Percentiles rank a stretch among this genome's conserved stretches.
phyloP scores from a whole-genome alignment of 30 jellyfish, hydroid and myxozoan genomes.

The Calvadosia cruxmelitensis region DNA sequence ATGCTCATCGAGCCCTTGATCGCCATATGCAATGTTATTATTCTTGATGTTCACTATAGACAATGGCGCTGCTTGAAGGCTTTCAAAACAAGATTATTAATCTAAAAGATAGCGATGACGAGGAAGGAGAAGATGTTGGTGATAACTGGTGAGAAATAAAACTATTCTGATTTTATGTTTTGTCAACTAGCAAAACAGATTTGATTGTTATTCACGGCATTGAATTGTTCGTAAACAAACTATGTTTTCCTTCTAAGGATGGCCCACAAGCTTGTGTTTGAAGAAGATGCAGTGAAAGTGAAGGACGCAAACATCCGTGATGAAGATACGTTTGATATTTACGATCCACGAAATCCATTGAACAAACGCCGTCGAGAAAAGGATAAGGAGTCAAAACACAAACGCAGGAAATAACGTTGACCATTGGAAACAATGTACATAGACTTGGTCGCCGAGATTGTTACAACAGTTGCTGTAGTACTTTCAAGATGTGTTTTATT shows the following conservation, averaged over 20 bases:
- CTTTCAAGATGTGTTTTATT: too few relatives aligned
- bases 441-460: too few relatives aligned
- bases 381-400: conserved; percentile 9
- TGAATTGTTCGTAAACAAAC: too few relatives aligned
- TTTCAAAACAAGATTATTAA: conserved; percentile 22
- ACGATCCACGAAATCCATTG: conserved; percentile 90
- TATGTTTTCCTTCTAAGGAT: conserved; percentile 35
- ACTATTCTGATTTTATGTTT: too few relatives aligned
- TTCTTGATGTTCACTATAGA: conserved; percentile 15
- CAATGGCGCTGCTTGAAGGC: conserved; percentile 66
- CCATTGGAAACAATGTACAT: too few relatives aligned
- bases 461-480: too few relatives aligned
- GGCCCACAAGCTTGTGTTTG: conserved; percentile 70
- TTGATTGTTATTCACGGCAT: too few relatives aligned
- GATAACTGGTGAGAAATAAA: conserved; percentile 1
- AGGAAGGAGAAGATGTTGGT: conserved; percentile 3
- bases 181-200: too few relatives aligned
- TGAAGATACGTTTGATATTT: conserved; percentile 78
- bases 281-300: conserved; percentile 35
- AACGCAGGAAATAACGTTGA: background rate
- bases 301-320: conserved; percentile 80
- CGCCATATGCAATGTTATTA: too few relatives aligned
- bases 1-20: too few relatives aligned
- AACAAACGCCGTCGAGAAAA: conserved; percentile 50
- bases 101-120: conserved; percentile 3